Percentiles rank a stretch among this genome's conserved stretches.
phyloP scores from a whole-genome alignment of 2,888 invertebrate genomes.

The Drepana falcataria region DNA sequence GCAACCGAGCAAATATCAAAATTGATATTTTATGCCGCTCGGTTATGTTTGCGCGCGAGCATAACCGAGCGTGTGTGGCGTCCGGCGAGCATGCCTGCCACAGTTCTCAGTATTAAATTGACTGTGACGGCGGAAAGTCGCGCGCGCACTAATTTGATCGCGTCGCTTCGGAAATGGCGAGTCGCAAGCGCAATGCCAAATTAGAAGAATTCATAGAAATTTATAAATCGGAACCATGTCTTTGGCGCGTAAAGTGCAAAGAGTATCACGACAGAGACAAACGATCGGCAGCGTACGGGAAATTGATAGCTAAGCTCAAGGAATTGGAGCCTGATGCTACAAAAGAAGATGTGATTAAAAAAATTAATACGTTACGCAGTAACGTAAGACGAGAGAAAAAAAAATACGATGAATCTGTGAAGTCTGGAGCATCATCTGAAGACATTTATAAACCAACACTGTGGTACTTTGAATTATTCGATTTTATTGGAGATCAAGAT shows the following conservation, averaged over 20 bases:
- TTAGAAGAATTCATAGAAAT: slow-evolving; percentile 8
- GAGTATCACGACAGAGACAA: slow-evolving; percentile 10
- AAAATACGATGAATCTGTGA: slow-evolving; percentile 16
- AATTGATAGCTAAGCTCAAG: slow-evolving; percentile 4
- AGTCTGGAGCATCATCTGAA: slow-evolving; percentile 16
- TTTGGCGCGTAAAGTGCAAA: slow-evolving; percentile 11
- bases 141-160: slow-evolving; percentile 2
- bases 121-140: slow-evolving; percentile 5
- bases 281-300: slow-evolving; percentile 6
- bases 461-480: slow-evolving; percentile 23
- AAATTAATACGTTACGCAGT: slow-evolving; percentile 7
- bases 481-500: slow-evolving; percentile 15
- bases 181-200: slow-evolving; percentile 6
- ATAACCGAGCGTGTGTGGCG: slow-evolving; percentile 11
- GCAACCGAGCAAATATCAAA: slow-evolving; percentile 4
- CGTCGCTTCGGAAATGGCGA: slow-evolving; percentile 1
- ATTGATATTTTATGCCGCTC: slow-evolving; percentile 10
- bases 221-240: slow-evolving; percentile 9
- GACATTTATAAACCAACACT: slow-evolving; percentile 21
- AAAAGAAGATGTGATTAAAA: slow-evolving; percentile 6
- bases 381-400: slow-evolving; percentile 9
- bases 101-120: slow-evolving; percentile 6
- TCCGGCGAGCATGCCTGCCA: slow-evolving; percentile 9
- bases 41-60: slow-evolving; percentile 9
- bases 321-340: background rate